Conservation (phyloP, 2,888 invertebrate species). For the Sceliomorpha sp. region DNA sequence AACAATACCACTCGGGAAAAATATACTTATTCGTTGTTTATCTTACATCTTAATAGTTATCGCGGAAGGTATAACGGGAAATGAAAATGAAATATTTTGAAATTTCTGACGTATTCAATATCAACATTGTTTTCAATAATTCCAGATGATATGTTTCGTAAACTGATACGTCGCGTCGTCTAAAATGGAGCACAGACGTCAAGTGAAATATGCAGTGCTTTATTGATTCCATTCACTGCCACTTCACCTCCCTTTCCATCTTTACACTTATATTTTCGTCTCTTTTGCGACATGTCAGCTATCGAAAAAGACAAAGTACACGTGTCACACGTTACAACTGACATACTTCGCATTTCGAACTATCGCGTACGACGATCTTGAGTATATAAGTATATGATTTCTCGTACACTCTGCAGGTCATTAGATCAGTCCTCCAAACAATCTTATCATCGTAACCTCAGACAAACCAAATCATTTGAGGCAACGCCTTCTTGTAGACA, state of each 20-base stretch:
- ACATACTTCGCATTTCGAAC: slow-evolving; percentile 42
- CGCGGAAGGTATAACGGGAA: too few relatives aligned
- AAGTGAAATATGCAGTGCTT: slow-evolving; percentile 28
- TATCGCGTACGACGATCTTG: slow-evolving; percentile 33
- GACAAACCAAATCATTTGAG: too few relatives aligned
- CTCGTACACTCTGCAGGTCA: too few relatives aligned
- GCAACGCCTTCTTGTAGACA: too few relatives aligned
- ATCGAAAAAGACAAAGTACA: slow-evolving; percentile 44
- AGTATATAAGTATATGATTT: too few relatives aligned
- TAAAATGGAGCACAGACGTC: slow-evolving; percentile 23
- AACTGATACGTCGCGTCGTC: slow-evolving; percentile 6
- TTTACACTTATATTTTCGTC: slow-evolving; percentile 41
- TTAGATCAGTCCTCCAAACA: too few relatives aligned
- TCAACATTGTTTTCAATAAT: slow-evolving; percentile 6
- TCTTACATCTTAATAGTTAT: too few relatives aligned
- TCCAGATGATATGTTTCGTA: slow-evolving; percentile 6
- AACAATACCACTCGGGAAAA: too few relatives aligned
- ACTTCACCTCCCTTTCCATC: slow-evolving; percentile 34
- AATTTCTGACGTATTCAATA: slow-evolving; percentile 2
- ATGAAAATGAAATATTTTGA: too few relatives aligned
- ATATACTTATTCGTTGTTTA: too few relatives aligned
- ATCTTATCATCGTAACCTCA: too few relatives aligned
- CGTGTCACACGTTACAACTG: slow-evolving; percentile 39
- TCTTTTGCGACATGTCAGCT: slow-evolving; percentile 42
- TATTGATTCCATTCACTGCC: slow-evolving; percentile 38